Conservation (phyloP, 2,113 vertebrate species). For the Cryptoleucopteryx plumbea region DNA sequence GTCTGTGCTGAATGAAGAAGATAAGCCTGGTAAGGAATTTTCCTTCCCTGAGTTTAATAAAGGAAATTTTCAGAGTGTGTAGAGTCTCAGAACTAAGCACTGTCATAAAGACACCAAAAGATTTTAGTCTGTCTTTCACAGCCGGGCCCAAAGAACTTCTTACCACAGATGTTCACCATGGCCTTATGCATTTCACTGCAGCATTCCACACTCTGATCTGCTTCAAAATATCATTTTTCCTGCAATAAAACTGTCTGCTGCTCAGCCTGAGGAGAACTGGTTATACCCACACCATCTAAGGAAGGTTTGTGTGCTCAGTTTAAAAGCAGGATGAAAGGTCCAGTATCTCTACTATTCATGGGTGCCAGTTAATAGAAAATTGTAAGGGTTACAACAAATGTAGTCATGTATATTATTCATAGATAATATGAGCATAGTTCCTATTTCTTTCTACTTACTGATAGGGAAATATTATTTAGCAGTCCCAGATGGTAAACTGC, state of each 20-base stretch:
- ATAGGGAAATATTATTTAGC: neutral
- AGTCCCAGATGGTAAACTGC: neutral
- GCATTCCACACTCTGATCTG: neutral
- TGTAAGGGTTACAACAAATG: neutral
- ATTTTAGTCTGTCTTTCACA: neutral
- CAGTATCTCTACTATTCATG: neutral
- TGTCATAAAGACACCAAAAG: neutral
- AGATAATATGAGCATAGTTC: neutral
- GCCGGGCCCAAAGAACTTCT: neutral
- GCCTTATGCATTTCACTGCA: neutral
- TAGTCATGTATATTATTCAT: neutral
- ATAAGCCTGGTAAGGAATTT: neutral
- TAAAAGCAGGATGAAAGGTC: neutral
- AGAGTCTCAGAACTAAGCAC: neutral
- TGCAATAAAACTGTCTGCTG: neutral
- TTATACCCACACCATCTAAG: too few species aligned
- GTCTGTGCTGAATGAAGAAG: neutral
- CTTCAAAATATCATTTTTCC: neutral
- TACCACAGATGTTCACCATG: neutral
- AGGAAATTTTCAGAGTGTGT: neutral
- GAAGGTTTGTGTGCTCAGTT: neutral
- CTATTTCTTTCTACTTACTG: neutral
- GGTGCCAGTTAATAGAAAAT: neutral
- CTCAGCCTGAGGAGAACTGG: neutral
- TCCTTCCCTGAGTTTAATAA: neutral